Evolutionary conservation across 2,888 invertebrate genomes (phyloP).

Genomic region (Ochropleura plecta): DNA sequence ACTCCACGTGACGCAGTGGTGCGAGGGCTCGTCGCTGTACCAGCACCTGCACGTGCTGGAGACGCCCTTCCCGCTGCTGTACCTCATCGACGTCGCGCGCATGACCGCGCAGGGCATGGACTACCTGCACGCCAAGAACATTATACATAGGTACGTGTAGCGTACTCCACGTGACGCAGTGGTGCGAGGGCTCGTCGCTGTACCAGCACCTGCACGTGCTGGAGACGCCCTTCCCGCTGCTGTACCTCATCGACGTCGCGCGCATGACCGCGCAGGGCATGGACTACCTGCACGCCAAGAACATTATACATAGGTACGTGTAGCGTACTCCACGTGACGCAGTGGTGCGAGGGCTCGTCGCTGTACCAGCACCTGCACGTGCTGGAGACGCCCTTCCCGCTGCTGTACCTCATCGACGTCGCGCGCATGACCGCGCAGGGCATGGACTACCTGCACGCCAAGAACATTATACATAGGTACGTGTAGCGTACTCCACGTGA

Average conservation of each 20-base stretch:
- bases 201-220: constrained; percentile 99
- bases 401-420: constrained; percentile 98
- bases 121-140: constrained; percentile 99
- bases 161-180: constrained; percentile 95
- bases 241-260: constrained; percentile 98
- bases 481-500: constrained; percentile 90
- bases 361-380: constrained; percentile 99
- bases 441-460: constrained; percentile 99
- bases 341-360: constrained; percentile 99
- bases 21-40: constrained; percentile 99
- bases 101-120: constrained; percentile 99
- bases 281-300: constrained; percentile 99
- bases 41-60: constrained; percentile 99
- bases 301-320: constrained; percentile 94
- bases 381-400: constrained; percentile 97
- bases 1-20: constrained; percentile 98
- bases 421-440: constrained; percentile 99
- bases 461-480: constrained; percentile 96
- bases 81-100: constrained; percentile 98
- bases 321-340: constrained; percentile 93
- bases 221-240: constrained; percentile 97
- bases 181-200: constrained; percentile 99
- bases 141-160: constrained; percentile 92
- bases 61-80: constrained; percentile 97
- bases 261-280: constrained; percentile 99